Evolutionary conservation across 2,888 invertebrate genomes (phyloP), one percentile per base, ranked within the genome.

Genomic region (Agrochola circellaris): DNA sequence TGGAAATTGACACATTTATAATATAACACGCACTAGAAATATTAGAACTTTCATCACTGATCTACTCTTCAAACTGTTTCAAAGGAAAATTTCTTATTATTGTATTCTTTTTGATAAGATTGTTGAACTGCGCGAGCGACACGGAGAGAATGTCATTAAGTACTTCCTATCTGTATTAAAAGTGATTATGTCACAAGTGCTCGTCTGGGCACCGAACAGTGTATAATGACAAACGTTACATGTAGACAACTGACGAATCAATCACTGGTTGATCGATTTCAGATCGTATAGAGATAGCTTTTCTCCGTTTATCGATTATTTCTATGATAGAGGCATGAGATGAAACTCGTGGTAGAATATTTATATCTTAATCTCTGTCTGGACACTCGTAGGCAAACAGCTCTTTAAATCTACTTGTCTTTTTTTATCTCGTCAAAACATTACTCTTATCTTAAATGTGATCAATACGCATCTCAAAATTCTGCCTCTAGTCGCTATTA

Each of bases 21-120:
- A 77, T 11, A 65, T 13, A 54, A 48, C 62, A 68, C 15, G 11
- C 66, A 76, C 42, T 42, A 34, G 9, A 42, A 51, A 56, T 62
- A 68, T 66, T 64, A 54, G 6, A 56, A 69, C 67, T 65, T 48
- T 62, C 51, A 67, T 56, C 56, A 72, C 73, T 30, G 75, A 68
- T 69, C n/a, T 64, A 20, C 51, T 68, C 38, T 1, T 26, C 3
- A 42, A 67, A 74, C 67, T 56, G 58, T 73, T 66, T 58, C 51
- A 71, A 73, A 79, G 84, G 82, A 82, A 87, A 82, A 72, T 74
- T 77, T 78, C 66, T 73, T 77, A 65, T 77, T 69, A 30, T 73
- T 79, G 69, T 84, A 76, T 79, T 86, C 54, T 80, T 81, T 82
- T 67, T 76, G 87, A 87, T 87, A 87, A 87, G 84, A 87, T 84